These are phyloP conservation scores for Pachymerium ferrugineum DNA, from an alignment of 2,888 invertebrate genomes.

Conservation along the genomic window DNA sequence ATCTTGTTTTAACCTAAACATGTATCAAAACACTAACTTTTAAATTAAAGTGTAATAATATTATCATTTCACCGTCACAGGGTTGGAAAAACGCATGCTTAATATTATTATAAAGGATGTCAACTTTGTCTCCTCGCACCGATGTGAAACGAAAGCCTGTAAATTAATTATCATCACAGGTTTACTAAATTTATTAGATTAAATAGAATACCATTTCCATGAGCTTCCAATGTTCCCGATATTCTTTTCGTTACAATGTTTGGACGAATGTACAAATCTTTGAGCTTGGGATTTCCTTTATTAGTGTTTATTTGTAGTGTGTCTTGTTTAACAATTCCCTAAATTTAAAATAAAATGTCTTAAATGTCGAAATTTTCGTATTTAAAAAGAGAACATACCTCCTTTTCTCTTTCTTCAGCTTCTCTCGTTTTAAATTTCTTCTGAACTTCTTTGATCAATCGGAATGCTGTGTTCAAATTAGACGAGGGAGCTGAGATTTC, in stretches of 20 bases:
- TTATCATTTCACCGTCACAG: conserved; percentile 99
- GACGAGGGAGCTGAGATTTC: conserved; percentile 88
- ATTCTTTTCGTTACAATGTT: conserved; percentile 96
- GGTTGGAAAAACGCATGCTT: conserved; percentile 99
- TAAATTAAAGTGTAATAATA: conserved; percentile 94
- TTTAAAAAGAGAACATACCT: conserved; percentile 52
- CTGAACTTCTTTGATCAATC: conserved; percentile 97
- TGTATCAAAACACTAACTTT: conserved; percentile 55
- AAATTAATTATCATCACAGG: background rate
- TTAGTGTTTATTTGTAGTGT: conserved; percentile 86
- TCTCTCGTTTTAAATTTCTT: conserved; percentile 97
- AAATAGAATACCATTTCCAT: conserved; percentile 78
- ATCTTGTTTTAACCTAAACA: background rate
- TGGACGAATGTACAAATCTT: conserved; percentile 97
- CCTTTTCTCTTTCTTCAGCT: conserved; percentile 96
- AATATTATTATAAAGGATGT: conserved; percentile 98
- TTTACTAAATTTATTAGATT: background rate
- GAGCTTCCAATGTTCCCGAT: conserved; percentile 77
- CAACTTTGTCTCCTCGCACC: conserved; percentile 98
- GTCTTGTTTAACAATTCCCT: conserved; percentile 93
- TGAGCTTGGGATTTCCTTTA: conserved; percentile 95
- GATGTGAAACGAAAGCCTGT: conserved; percentile 78
- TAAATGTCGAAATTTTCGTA: background rate
- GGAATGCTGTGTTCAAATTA: conserved; percentile 92
- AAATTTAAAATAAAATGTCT: conserved; percentile 36